These are phyloP conservation scores for Cryptophagus acutangulus DNA, from an alignment of 2,888 invertebrate species.

Conservation along the genomic window DNA sequence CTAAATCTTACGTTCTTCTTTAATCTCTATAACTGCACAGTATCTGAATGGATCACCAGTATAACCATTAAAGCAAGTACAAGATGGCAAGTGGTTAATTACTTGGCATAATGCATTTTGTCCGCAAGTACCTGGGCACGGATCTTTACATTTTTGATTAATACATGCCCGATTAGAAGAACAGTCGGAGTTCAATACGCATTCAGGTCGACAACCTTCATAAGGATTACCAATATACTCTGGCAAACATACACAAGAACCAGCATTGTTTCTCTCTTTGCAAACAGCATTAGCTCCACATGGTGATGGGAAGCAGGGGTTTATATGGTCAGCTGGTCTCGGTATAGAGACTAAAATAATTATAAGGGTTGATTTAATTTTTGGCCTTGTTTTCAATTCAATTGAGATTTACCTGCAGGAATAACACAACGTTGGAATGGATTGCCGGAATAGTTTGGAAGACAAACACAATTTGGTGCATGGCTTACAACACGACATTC, in stretches of 20 bases:
- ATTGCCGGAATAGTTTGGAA: slow-evolving; percentile 54
- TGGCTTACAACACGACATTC: slow-evolving; percentile 56
- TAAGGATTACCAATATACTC: slow-evolving; percentile 63
- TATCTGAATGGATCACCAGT: slow-evolving; percentile 61
- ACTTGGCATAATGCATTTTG: slow-evolving; percentile 62
- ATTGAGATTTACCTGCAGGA: slow-evolving; percentile 13
- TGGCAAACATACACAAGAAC: slow-evolving; percentile 55
- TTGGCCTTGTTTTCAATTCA: not conserved
- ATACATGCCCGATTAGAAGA: slow-evolving; percentile 63
- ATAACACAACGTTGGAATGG: slow-evolving; percentile 52
- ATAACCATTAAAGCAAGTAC: slow-evolving; percentile 56
- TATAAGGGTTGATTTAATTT: not conserved
- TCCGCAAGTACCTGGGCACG: slow-evolving; percentile 61
- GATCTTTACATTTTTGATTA: slow-evolving; percentile 58
- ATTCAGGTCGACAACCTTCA: slow-evolving; percentile 61
- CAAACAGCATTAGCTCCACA: slow-evolving; percentile 63
- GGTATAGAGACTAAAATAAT: slow-evolving; percentile 13
- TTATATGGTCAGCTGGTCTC: slow-evolving; percentile 31
- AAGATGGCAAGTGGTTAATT: slow-evolving; percentile 60
- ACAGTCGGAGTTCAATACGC: slow-evolving; percentile 62
- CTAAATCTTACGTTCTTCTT: slow-evolving; percentile 27
- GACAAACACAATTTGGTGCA: slow-evolving; percentile 56
- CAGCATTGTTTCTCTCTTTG: slow-evolving; percentile 48
- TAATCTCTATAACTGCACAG: slow-evolving; percentile 40
- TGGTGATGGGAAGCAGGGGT: slow-evolving; percentile 59